Evolutionary conservation across 2,797 vertebrate genomes (phyloP).

Genomic region (Sebastes matsubarae): DNA sequence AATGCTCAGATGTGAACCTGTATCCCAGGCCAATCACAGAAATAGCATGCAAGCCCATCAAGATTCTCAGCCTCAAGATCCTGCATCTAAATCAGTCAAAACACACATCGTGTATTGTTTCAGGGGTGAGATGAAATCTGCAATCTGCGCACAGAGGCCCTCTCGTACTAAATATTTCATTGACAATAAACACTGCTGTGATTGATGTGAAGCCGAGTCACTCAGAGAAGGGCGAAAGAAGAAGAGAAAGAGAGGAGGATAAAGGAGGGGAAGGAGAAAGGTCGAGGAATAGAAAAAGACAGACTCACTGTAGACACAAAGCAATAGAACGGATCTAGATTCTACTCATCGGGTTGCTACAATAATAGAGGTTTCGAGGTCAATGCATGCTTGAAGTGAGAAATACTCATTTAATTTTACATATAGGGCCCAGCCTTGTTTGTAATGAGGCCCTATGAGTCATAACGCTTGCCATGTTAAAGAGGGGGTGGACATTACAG

Average conservation of each 20-base stretch:
- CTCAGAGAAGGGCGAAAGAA: conserved; percentile 22
- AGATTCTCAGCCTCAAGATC: conserved; percentile 22
- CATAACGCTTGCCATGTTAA: conserved; percentile 43
- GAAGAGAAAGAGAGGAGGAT: neutral
- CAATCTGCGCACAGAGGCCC: conserved; percentile 47
- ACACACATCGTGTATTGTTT: conserved; percentile 42
- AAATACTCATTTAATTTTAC: conserved; percentile 52
- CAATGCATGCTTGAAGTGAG: conserved; percentile 34
- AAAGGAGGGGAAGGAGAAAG: neutral
- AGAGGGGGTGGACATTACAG: conserved; percentile 47
- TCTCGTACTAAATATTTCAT: conserved; percentile 76
- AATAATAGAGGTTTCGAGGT: conserved; percentile 49
- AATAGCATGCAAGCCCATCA: conserved; percentile 7
- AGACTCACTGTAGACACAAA: neutral
- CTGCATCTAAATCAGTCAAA: conserved; percentile 27
- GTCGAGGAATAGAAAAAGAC: neutral
- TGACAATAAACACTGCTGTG: conserved; percentile 71
- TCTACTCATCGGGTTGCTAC: conserved; percentile 21
- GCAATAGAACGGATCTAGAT: conserved; percentile 15
- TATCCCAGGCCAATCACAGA: conserved; percentile 19
- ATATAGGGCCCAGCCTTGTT: conserved; percentile 58
- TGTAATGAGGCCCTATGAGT: conserved; percentile 61
- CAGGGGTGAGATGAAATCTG: conserved; percentile 57
- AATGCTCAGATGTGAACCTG: conserved; percentile 20
- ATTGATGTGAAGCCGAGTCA: conserved; percentile 63